phyloP scores from a whole-genome alignment of 2,888 invertebrate genomes.

The Lysandra bellargus region DNA sequence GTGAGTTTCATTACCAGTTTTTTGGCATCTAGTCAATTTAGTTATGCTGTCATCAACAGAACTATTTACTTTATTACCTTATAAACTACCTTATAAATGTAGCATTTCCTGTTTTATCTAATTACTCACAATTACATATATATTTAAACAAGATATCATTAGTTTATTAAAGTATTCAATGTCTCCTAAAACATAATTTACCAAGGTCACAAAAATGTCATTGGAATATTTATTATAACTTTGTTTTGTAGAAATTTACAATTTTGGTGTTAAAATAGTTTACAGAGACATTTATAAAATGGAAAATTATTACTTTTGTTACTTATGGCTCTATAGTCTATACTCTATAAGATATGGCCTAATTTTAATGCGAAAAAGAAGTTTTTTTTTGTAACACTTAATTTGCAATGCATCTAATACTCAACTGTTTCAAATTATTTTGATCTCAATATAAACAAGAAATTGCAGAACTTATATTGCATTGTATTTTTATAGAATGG shows the following conservation, averaged over 20 bases:
- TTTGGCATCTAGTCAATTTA: slow-evolving; percentile 22
- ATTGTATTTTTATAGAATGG: no score
- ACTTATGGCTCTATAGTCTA: no score
- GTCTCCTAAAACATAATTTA: background rate
- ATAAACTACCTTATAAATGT: background rate
- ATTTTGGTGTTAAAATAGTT: background rate
- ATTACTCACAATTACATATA: background rate
- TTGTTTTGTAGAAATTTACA: background rate
- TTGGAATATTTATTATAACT: background rate
- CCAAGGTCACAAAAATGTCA: slow-evolving; percentile 3
- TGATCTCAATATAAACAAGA: no score
- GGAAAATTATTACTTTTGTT: no score
- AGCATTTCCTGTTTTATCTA: slow-evolving; percentile 24
- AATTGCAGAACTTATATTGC: background rate
- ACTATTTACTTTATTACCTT: slow-evolving; percentile 1
- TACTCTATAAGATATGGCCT: no score
- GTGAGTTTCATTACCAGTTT: background rate
- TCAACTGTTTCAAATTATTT: no score
- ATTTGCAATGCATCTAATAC: no score
- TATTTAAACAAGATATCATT: slow-evolving; percentile 21
- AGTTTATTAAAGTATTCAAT: background rate
- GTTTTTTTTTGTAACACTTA: no score
- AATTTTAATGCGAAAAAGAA: no score
- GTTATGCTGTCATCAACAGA: background rate
- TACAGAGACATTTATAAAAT: no score